These are phyloP conservation scores for Pipistrellus pygmaeus DNA, from an alignment of 2,797 vertebrate genomes.

Conservation along the genomic window DNA sequence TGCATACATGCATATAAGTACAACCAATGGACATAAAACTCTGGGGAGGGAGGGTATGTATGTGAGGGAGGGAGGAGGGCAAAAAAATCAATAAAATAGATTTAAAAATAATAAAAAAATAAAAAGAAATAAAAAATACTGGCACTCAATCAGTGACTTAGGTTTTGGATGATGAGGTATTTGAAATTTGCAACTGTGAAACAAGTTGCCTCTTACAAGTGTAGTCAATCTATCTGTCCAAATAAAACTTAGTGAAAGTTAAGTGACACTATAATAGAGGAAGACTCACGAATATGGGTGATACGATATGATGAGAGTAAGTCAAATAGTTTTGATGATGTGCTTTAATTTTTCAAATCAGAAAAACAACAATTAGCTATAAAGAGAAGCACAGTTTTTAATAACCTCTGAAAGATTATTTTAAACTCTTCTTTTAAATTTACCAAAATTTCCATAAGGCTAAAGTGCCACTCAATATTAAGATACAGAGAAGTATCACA, in stretches of 20 bases:
- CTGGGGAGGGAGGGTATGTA: no score
- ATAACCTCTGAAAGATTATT: conserved; percentile 37
- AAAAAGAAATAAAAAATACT: not conserved
- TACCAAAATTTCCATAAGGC: not conserved
- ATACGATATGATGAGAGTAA: not conserved
- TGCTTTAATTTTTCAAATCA: conserved; percentile 46
- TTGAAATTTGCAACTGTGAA: conserved; percentile 57
- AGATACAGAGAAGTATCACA: conserved; percentile 18
- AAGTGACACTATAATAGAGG: not conserved
- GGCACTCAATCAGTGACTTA: not conserved
- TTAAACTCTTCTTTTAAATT: not conserved
- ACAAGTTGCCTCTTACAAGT: conserved; percentile 54
- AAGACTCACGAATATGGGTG: not conserved
- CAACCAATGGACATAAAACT: no score
- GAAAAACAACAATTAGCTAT: not conserved
- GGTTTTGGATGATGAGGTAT: conserved; percentile 8
- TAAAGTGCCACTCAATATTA: not conserved
- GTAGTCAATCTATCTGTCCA: conserved; percentile 62
- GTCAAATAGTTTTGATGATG: conserved; percentile 24
- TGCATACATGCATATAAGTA: no score
- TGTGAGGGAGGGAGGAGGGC: no score
- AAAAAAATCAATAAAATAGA: no score
- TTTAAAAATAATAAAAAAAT: no score
- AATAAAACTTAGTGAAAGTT: conserved; percentile 45
- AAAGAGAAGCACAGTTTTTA: not conserved